A percentile compares a stretch with the other conserved stretches of the same genome.
These are phyloP conservation scores for Ectemnius continuus DNA, from an alignment of 2,888 invertebrate genomes.

Conservation along the genomic window DNA sequence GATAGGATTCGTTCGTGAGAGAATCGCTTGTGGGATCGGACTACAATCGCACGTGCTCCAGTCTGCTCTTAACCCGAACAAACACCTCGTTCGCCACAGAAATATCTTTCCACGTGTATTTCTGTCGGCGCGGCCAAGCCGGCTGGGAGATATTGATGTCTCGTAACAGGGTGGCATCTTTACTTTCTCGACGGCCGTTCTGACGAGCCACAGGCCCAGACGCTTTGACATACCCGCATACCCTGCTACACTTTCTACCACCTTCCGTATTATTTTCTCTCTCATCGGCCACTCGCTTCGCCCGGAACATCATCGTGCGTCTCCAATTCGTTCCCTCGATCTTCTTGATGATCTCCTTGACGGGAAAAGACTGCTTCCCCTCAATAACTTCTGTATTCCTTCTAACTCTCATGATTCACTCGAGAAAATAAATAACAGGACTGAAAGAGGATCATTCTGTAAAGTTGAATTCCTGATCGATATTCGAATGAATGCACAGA, in stretches of 20 bases:
- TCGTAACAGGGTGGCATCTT: slow-evolving; percentile 49
- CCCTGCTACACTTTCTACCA: slow-evolving; percentile 31
- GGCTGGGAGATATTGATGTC: slow-evolving; percentile 62
- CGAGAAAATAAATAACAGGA: too few relatives aligned
- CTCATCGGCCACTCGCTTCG: slow-evolving; percentile 43
- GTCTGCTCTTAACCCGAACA: slow-evolving; percentile 28
- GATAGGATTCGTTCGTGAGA: not conserved
- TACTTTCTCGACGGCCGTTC: slow-evolving; percentile 28
- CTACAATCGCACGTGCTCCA: slow-evolving; percentile 9
- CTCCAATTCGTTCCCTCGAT: slow-evolving; percentile 8
- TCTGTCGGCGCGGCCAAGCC: slow-evolving; percentile 39
- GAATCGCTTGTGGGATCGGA: not conserved
- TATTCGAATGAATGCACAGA: too few relatives aligned
- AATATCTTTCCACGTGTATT: slow-evolving; percentile 57
- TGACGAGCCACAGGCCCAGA: slow-evolving; percentile 57
- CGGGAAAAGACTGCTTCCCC: not conserved
- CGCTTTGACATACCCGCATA: slow-evolving; percentile 52
- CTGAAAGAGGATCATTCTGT: too few relatives aligned
- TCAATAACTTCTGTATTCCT: too few relatives aligned
- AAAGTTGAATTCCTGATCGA: too few relatives aligned
- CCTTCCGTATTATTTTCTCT: slow-evolving; percentile 50
- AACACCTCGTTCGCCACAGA: slow-evolving; percentile 43
- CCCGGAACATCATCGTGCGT: slow-evolving; percentile 8
- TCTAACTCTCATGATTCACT: too few relatives aligned
- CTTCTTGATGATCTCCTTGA: not conserved